Base-by-base conservation (phyloP, 2,113 vertebrate genomes). In the Charina bottae region DNA sequence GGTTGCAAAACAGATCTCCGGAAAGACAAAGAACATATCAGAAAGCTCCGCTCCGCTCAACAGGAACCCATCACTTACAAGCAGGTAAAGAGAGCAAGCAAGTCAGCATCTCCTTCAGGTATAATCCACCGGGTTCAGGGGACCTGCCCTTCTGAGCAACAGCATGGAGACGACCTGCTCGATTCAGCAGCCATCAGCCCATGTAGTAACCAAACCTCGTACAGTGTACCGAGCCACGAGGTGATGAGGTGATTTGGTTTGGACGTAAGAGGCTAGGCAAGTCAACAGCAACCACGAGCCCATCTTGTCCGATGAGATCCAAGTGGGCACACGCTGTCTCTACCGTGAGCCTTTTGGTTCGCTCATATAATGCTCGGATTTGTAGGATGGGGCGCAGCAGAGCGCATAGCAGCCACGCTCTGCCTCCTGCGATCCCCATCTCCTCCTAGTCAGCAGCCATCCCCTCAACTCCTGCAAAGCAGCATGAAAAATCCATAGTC, bases 1-100 rank as follows among this genome's bases (percentile, higher is more conserved):
- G 99, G 99, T 95, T 99, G 99, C 97, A 99, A 99, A 96, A 99
- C 98, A 0, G 99, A 99, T 96, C 98, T 99, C 1, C 96, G 99
- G 83, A 99, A 99, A 94, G 99, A 99, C 91, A 99, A 98, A 94
- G 99, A 99, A 90, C 98, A 98, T 53, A 42, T 97, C 15, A 98
- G 99, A 90, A 99, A 97, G 94, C 98, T 99, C 58, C 98, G 96
- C 94, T 97, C 98, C 0, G 92, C 97, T 6, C 97, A 97, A 92
- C 98, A 97, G 95, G 98, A 97, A 1, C 99, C 99, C 72, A 96
- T 99, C 93, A 99, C 99, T 1, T 99, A 99, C 94, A 96, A 0
- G 33, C 98, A 99, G 98, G 99, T 99, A 92, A 93, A 8, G 0
- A 12, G 0, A 24, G 1, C 6, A 28, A 54, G 84, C 33, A 37